A percentile compares a stretch with the other conserved stretches of the same genome.
These are phyloP conservation scores for Cavia porcellus DNA, from an alignment of 2,113 vertebrate species.

Conservation along the genomic window DNA sequence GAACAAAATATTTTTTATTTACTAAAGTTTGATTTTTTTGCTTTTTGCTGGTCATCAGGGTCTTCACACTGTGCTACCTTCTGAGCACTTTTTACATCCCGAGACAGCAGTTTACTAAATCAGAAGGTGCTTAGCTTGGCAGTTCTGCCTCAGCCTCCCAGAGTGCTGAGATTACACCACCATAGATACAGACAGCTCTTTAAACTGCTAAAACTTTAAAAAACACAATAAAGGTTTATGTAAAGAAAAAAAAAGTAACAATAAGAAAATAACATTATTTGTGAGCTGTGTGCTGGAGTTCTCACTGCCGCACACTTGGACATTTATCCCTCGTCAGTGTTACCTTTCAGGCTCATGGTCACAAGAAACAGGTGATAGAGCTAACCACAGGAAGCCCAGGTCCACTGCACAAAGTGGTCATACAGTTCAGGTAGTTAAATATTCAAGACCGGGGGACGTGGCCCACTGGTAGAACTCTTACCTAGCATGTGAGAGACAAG, in stretches of 20 bases:
- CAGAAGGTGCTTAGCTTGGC: background rate
- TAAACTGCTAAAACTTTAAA: conserved; percentile 34
- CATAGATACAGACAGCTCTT: conserved; percentile 4
- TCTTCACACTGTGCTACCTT: background rate
- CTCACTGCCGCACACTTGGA: background rate
- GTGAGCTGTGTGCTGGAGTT: background rate
- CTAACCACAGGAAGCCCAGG: background rate
- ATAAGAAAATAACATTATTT: background rate
- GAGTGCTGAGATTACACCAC: background rate
- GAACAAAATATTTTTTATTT: conserved; percentile 38
- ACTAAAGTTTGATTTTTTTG: background rate
- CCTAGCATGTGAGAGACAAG: background rate
- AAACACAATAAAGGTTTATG: background rate
- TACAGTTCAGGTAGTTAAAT: background rate
- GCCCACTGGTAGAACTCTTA: background rate
- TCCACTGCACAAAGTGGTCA: background rate
- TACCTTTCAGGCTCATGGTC: background rate
- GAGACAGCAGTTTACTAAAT: background rate
- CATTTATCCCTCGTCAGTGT: background rate
- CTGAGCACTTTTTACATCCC: background rate
- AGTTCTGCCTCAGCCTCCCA: background rate
- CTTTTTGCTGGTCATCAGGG: background rate
- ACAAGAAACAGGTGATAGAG: background rate
- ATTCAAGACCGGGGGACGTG: background rate
- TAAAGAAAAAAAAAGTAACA: background rate